phyloP scores from a whole-genome alignment of 2,888 invertebrate species.

The Orchesellides sinensis region DNA sequence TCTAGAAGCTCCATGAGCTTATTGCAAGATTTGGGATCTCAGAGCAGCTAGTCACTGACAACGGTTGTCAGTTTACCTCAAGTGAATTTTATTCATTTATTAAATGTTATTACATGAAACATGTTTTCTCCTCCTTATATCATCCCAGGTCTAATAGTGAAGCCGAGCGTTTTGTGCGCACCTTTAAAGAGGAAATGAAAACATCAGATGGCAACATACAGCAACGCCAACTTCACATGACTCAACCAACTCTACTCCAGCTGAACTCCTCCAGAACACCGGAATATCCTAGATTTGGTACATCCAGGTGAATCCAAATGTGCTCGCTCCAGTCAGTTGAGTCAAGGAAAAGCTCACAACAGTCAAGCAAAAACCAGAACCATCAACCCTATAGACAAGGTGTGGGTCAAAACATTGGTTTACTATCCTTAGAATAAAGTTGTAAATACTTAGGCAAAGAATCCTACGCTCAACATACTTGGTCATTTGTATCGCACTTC shows the following conservation, averaged over 20 bases:
- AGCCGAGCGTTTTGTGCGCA: constrained; percentile 49
- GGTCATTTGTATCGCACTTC: too few relatives aligned
- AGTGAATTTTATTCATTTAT: constrained; percentile 37
- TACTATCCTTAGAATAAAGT: too few relatives aligned
- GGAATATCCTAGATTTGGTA: constrained; percentile 26
- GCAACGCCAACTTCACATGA: constrained; percentile 27
- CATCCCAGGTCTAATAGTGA: constrained; percentile 46
- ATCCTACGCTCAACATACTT: too few relatives aligned
- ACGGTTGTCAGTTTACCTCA: constrained; percentile 42
- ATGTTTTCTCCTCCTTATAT: constrained; percentile 35
- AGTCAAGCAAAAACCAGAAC: too few relatives aligned
- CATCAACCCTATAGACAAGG: too few relatives aligned
- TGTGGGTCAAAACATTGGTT: too few relatives aligned
- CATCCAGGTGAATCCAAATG: too few relatives aligned
- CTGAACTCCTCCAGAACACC: constrained; percentile 32
- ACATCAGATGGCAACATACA: not conserved
- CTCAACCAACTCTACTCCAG: constrained; percentile 35
- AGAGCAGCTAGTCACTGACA: constrained; percentile 48
- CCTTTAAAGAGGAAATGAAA: constrained; percentile 44
- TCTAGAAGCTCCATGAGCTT: not conserved
- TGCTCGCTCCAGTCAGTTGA: too few relatives aligned
- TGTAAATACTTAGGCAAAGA: too few relatives aligned
- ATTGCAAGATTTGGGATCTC: constrained; percentile 20
- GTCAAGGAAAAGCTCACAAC: too few relatives aligned
- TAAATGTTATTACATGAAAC: constrained; percentile 12